Evolutionary conservation across 2,113 vertebrate species (phyloP).

Genomic region (Brachypteracias leptosomus): DNA sequence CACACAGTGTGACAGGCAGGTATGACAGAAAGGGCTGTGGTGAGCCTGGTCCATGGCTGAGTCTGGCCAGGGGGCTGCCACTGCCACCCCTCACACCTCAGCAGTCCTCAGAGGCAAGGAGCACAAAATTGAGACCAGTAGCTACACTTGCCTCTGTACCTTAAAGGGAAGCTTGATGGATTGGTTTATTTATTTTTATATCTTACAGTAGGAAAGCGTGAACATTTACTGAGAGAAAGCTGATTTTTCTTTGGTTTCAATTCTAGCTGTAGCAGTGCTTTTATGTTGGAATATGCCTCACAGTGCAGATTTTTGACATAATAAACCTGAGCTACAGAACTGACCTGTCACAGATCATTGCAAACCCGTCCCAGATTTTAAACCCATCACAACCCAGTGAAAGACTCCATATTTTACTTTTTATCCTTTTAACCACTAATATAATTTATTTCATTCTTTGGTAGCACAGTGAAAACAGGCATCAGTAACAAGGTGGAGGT

Average conservation of each 20-base stretch:
- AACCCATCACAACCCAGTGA: neutral
- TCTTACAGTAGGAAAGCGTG: neutral
- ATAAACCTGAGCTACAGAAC: constrained; percentile 36
- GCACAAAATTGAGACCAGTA: neutral
- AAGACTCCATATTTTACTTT: constrained; percentile 32
- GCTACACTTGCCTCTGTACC: neutral
- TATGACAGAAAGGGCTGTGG: neutral
- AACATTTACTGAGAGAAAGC: neutral
- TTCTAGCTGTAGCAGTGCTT: neutral
- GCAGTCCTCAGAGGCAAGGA: neutral
- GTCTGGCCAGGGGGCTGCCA: neutral
- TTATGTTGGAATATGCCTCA: neutral
- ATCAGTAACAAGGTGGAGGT: neutral
- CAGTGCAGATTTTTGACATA: constrained; percentile 50
- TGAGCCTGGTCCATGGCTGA: neutral
- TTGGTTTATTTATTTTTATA: neutral
- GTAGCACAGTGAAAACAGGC: neutral
- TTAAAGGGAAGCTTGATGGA: neutral
- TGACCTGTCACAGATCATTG: constrained; percentile 49
- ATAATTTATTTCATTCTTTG: neutral
- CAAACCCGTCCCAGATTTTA: constrained; percentile 18
- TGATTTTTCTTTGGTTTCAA: neutral
- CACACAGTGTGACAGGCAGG: fast-evolving
- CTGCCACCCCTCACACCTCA: neutral
- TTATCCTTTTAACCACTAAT: neutral